Evolutionary conservation across 1,140 invertebrate species (phyloP).

Genomic region (Scaptomyza hsui): DNA sequence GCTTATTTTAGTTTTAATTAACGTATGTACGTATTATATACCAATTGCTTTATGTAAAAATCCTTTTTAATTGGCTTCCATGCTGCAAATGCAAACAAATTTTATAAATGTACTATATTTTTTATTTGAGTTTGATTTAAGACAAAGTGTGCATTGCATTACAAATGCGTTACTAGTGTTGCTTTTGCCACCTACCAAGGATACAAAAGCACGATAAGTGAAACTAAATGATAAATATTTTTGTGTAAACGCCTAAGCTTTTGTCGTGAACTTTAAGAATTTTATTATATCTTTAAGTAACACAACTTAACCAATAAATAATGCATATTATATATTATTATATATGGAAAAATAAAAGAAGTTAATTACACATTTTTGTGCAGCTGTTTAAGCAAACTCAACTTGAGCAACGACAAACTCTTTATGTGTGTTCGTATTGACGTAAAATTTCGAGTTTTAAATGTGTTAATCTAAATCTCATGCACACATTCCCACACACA

Average conservation of each 20-base stretch:
- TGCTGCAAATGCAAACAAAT: constrained; percentile 67
- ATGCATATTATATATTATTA: constrained; percentile 31
- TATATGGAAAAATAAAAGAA: constrained; percentile 23
- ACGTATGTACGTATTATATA: constrained; percentile 40
- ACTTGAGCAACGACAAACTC: constrained; percentile 41
- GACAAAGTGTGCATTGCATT: constrained; percentile 73
- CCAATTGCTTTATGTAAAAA: constrained; percentile 72
- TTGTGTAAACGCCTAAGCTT: constrained; percentile 65
- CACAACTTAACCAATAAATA: constrained; percentile 52
- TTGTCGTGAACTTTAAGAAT: constrained; percentile 67
- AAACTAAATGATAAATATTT: constrained; percentile 34
- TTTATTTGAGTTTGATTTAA: constrained; percentile 55
- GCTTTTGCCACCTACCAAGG: constrained; percentile 29
- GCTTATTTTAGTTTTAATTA: constrained; percentile 53
- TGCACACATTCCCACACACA: constrained; percentile 52
- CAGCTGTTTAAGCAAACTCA: constrained; percentile 37
- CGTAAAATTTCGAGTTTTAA: constrained; percentile 54
- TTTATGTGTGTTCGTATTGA: constrained; percentile 47
- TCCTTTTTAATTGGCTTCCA: constrained; percentile 68
- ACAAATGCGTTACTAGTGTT: constrained; percentile 67
- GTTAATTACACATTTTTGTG: constrained; percentile 38
- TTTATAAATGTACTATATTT: constrained; percentile 58
- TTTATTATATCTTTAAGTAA: constrained; percentile 62
- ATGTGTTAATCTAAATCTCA: constrained; percentile 51
- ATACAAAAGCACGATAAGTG: constrained; percentile 16